Base-by-base conservation (phyloP, 2,888 invertebrate genomes). In the Cerceris rybyensis region DNA sequence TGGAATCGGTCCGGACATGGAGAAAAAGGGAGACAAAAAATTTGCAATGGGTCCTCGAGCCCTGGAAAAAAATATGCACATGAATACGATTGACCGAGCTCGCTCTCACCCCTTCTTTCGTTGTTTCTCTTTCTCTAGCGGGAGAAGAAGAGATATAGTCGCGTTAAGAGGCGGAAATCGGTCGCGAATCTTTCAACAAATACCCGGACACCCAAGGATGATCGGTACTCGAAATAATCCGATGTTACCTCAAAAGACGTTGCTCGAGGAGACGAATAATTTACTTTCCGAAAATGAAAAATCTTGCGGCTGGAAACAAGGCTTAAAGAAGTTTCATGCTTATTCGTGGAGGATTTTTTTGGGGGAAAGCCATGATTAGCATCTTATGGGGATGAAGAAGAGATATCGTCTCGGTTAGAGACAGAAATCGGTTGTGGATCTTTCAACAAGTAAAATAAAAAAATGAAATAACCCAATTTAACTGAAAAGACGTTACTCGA, bases 1-100 rank as follows among this genome's bases (percentile, higher is more conserved):
- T 64, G 73, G 77, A 75, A 84, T 83, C 82, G 77, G 75, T 78
- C 75, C 74, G 77, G 76, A 74, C 78, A 72, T 78, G 64, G 79
- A 72, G 65, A 78, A 81, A 82, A 84, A 82, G 64, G 61, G 65
- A 70, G 70, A 75, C 54, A 68, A 79, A 78, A 82, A 81, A 77
- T 67, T 50, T 57, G 66, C 65, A 66, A 74, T 78, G 67, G 71
- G 70, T 78, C 72, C 75, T 66, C 72, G 72, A 58, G 66, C 57
- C 67, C 68, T 66, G 64, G 72, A 69, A 75, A 79, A 78, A 83
- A 83, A 77, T 65, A 57, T 58, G 67, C 66, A 65, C 78, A 71
- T 52, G 66, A 55, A 72, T 70, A 76, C 76, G 77, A 66, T 75
- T 76, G 74, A 63, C 65, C 78, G 63, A 75, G 73, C 70, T 73